Evolutionary conservation across 2,113 vertebrate genomes (phyloP).

Genomic region (Actenoides lindsayi): DNA sequence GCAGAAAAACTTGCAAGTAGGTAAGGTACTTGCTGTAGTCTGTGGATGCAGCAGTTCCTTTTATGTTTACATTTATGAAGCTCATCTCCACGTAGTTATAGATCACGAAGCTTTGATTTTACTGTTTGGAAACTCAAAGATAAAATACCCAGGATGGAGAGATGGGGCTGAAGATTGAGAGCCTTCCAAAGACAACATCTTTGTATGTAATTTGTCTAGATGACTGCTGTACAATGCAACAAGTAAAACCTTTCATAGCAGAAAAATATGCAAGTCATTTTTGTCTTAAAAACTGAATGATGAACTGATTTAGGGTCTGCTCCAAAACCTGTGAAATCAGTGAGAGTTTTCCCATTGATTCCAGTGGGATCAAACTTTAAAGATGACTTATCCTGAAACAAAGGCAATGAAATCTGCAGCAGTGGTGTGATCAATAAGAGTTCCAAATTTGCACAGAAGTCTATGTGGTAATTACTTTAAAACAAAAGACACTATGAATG

Average conservation of each 20-base stretch:
- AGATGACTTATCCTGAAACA: neutral
- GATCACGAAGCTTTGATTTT: slow-evolving; percentile 32
- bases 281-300: neutral
- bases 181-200: neutral
- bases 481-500: neutral
- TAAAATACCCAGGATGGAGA: neutral
- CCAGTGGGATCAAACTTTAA: neutral
- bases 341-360: neutral
- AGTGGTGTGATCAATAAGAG: neutral
- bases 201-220: neutral
- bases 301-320: neutral
- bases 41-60: neutral
- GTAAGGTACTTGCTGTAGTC: neutral
- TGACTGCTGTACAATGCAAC: neutral
- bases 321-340: neutral
- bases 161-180: neutral
- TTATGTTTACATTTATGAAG: slow-evolving; percentile 13
- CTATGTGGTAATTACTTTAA: neutral
- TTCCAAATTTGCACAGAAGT: neutral
- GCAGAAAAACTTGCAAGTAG: neutral
- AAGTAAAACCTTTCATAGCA: neutral
- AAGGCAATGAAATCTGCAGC: neutral
- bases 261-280: neutral
- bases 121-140: neutral
- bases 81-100: slow-evolving; percentile 17